Base-by-base conservation (phyloP, 2,888 invertebrate species). In the Drosophila mercatorum region DNA sequence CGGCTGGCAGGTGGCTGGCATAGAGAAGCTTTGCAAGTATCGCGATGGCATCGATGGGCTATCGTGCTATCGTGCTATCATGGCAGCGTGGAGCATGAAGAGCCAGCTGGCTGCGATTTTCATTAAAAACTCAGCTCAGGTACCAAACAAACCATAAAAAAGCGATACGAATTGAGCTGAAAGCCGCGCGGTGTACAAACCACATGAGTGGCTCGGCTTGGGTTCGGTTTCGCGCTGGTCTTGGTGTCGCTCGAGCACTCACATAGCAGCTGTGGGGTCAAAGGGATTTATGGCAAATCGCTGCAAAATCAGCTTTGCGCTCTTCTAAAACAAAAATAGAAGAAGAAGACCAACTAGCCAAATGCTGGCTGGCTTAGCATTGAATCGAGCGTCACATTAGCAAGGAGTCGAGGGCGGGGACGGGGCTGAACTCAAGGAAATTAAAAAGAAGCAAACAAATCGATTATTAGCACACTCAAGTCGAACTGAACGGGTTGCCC, bases 371-470 rank as follows among this genome's bases (percentile, higher is more conserved):
- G 55, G 64, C 47, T 65, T n/a, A 49, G 49, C 58, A 31, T 26
- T 38, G 63, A 58, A n/a, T 47, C 47, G 60, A 40, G 51, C 52
- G 59, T 76, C 64, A 60, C 73, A 73, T 78, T 68, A 55, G 22
- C 22, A 22, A 22, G 22, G 22, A 22, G 22, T 22, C 22, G 22
- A 0, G 1, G 22, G 22, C 22, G 22, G 22, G 2, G 22, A 3
- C 5, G 31, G 31, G 65, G 36, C 46, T 14, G 65, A 57, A 46
- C 68, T 62, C 44, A 72, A 79, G 70, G 87, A 87, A 87, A 87
- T 89, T 89, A 89, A 84, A 84, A 89, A 75, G 64, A 77, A 71
- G 73, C 83, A 74, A 83, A 75, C 81, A 81, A 89, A 87, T 89
- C 89, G 89, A 84, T 89, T 84, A 84, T 87, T 84, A 89, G 81